Evolutionary conservation across 2,113 vertebrate genomes (phyloP).

Genomic region (Anguilla rostrata): DNA sequence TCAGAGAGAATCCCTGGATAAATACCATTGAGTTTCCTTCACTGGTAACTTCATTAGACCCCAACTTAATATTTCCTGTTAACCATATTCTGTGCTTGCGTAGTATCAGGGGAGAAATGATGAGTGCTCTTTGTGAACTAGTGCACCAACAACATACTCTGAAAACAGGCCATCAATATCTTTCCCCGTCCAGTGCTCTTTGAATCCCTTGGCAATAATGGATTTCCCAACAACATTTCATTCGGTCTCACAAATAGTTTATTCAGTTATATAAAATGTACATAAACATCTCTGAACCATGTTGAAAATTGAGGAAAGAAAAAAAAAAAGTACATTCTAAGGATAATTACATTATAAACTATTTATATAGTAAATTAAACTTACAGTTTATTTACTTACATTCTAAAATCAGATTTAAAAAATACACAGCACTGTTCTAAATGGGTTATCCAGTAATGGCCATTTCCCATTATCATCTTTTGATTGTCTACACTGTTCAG

Average conservation of each 20-base stretch:
- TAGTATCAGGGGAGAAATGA: neutral
- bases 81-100: too few species aligned
- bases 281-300: slow-evolving; percentile 23
- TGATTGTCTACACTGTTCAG: slow-evolving; percentile 16
- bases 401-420: slow-evolving; percentile 11
- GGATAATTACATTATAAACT: slow-evolving; percentile 19
- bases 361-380: neutral
- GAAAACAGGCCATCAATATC: neutral
- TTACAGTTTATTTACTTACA: neutral
- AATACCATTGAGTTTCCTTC: too few species aligned
- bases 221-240: neutral
- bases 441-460: neutral
- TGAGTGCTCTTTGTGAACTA: neutral
- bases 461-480: neutral
- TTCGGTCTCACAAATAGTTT: slow-evolving; percentile 17
- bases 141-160: neutral
- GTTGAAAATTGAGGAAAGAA: slow-evolving; percentile 16
- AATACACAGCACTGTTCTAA: slow-evolving; percentile 15
- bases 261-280: slow-evolving; percentile 28
- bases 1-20: too few species aligned
- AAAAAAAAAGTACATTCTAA: slow-evolving; percentile 18
- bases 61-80: too few species aligned
- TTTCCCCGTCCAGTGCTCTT: neutral
- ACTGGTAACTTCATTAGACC: too few species aligned
- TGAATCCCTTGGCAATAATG: neutral